Base-by-base conservation (phyloP, 2,888 invertebrate genomes). In the Apoderus coryli region DNA sequence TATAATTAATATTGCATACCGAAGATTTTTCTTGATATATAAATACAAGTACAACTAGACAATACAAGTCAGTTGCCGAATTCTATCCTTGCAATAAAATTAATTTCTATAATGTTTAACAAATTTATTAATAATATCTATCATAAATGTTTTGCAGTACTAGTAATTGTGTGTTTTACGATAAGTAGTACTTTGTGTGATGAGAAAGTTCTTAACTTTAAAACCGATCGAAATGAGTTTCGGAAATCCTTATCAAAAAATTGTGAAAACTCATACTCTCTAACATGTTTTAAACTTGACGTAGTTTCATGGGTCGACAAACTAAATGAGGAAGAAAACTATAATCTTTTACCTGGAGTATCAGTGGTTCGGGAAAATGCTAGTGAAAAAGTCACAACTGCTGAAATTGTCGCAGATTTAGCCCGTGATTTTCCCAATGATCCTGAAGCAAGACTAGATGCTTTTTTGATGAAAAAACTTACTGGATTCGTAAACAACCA, bases 211-310 rank as follows among this genome's bases (percentile, higher is more conserved):
- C n/a, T n/a, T n/a, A n/a, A n/a, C n/a, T n/a, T n/a, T n/a, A n/a
- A n/a, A n/a, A n/a, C n/a, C 16, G 19, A 19, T n/a, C 19, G 19
- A 6, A n/a, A n/a, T n/a, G 19, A 19, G 7, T 19, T 19, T n/a
- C 6, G n/a, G n/a, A 19, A n/a, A n/a, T 19, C 19, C 19, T n/a
- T 19, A 19, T 19, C 55, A 5, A 45, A 47, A 16, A 63, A 63
- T 35, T 73, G 73, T 46, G 60, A 59, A 27, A 60, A 60, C 9
- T 56, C 60, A 1, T 68, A 71, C 44, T 78, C 71, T 52, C 63
- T 72, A 13, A 75, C 76, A 48, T 82, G 81, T 46, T 56, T 81
- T 14, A 81, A 81, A 48, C 59, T 81, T 29, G 78, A 79, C 43
- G 67, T 76, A 19, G 65, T 79, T 1, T 72, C 74, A 2, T 69